phyloP scores from a whole-genome alignment of 2,888 invertebrate genomes.

The Philopedon plagiatum region DNA sequence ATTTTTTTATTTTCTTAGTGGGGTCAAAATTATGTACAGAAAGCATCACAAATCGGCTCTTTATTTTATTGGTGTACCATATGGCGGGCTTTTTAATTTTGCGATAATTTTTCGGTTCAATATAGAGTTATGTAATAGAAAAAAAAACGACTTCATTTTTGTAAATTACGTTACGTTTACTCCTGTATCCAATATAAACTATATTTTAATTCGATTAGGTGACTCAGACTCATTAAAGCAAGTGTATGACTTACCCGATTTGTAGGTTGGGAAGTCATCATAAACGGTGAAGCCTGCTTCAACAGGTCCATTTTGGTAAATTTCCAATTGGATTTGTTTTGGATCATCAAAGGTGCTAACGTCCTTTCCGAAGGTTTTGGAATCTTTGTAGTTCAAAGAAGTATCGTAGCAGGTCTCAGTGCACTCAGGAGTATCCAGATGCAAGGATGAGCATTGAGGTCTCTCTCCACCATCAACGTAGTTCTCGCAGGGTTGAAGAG shows the following conservation, averaged over 20 bases:
- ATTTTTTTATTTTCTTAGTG: too few species aligned
- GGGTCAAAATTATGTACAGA: too few species aligned
- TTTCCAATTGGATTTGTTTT: constrained; percentile 81
- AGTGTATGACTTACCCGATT: constrained; percentile 86
- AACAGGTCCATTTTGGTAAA: constrained; percentile 86
- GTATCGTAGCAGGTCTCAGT: constrained; percentile 21
- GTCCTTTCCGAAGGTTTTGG: constrained; percentile 80
- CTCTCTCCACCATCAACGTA: constrained; percentile 66
- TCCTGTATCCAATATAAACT: too few species aligned
- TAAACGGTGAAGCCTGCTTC: constrained; percentile 89
- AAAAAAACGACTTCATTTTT: too few species aligned
- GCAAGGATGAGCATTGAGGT: constrained; percentile 77
- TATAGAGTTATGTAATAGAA: too few species aligned
- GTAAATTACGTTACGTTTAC: too few species aligned
- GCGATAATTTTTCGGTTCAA: too few species aligned
- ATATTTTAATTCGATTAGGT: too few species aligned
- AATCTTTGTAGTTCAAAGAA: constrained; percentile 73
- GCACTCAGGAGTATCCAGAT: constrained; percentile 70
- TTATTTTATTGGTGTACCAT: too few species aligned
- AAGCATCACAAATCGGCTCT: too few species aligned
- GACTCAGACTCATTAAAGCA: too few species aligned
- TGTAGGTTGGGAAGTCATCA: constrained; percentile 84
- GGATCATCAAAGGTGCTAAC: constrained; percentile 73
- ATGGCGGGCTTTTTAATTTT: too few species aligned
- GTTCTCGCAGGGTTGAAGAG: constrained; percentile 42